phyloP scores from a whole-genome alignment of 2,888 invertebrate genomes.

The Lapara coniferarum region DNA sequence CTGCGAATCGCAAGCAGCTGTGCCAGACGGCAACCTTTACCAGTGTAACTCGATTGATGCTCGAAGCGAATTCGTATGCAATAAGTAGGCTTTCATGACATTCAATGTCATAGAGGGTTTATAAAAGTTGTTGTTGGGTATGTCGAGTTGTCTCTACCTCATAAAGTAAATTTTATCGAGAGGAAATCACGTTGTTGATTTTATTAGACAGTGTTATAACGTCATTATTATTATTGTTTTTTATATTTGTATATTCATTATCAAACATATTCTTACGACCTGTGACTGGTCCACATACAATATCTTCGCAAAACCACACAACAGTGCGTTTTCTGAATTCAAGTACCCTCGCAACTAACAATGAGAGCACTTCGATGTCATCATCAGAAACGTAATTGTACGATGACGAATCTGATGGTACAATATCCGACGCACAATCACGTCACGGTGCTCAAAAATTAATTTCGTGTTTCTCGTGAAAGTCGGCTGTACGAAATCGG shows the following conservation, averaged over 20 bases:
- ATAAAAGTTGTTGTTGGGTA: too few species aligned
- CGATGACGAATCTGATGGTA: neutral
- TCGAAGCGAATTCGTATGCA: neutral
- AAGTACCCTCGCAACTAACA: neutral
- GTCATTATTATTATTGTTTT: too few species aligned
- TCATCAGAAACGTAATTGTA: neutral
- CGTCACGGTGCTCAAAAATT: constrained; percentile 7
- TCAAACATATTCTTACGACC: too few species aligned
- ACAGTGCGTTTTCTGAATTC: neutral
- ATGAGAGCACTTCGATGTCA: neutral
- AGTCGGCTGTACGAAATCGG: constrained; percentile 5
- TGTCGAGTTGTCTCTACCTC: too few species aligned
- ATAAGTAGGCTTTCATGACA: too few species aligned
- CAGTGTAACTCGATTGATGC: neutral
- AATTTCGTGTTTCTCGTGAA: constrained; percentile 17
- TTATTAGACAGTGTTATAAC: too few species aligned
- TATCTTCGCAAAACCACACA: neutral
- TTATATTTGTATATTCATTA: too few species aligned
- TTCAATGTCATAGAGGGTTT: too few species aligned
- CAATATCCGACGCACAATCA: constrained; percentile 1
- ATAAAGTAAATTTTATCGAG: too few species aligned
- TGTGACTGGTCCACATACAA: neutral
- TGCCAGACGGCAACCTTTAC: neutral
- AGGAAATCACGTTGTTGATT: too few species aligned
- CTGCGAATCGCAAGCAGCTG: constrained; percentile 1